A percentile compares a stretch with the other conserved stretches of the same genome.
Conservation (phyloP, 2,888 invertebrate species). For the Hydraecia micacea region DNA sequence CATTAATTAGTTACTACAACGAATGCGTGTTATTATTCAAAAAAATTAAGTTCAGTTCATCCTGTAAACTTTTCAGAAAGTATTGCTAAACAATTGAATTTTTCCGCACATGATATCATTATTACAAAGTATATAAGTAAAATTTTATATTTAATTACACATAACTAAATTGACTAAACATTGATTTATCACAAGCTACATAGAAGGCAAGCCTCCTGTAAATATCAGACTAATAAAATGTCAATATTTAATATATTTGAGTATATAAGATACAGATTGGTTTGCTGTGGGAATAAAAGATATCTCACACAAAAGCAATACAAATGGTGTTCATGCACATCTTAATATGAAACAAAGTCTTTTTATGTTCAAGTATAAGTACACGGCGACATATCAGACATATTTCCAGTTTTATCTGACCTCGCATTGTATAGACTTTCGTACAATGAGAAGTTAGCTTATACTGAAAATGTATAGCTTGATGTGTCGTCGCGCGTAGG, state of each 20-base stretch:
- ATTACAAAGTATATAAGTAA: slow-evolving; percentile 30
- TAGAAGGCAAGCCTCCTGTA: slow-evolving; percentile 54
- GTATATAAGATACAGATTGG: slow-evolving; percentile 10
- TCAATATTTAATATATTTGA: slow-evolving; percentile 35
- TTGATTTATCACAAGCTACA: slow-evolving; percentile 64
- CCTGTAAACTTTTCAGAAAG: background rate
- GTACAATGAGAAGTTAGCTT: background rate
- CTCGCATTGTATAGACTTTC: background rate
- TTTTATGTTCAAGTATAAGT: background rate
- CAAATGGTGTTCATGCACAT: slow-evolving; percentile 14
- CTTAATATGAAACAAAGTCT: background rate
- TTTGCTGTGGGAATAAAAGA: slow-evolving; percentile 23
- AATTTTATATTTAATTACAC: slow-evolving; percentile 45
- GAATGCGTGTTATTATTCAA: background rate
- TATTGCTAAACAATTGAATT: slow-evolving; percentile 29
- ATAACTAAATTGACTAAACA: slow-evolving; percentile 69
- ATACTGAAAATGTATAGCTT: background rate
- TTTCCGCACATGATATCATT: slow-evolving; percentile 52
- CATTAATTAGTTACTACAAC: background rate
- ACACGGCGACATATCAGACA: background rate
- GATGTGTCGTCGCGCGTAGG: background rate
- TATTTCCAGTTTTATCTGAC: background rate
- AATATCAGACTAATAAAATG: slow-evolving; percentile 58
- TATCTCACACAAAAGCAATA: slow-evolving; percentile 19
- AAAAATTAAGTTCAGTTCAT: background rate